Evolutionary conservation across 2,113 vertebrate species (phyloP).

Genomic region (Muntiacus reevesi): DNA sequence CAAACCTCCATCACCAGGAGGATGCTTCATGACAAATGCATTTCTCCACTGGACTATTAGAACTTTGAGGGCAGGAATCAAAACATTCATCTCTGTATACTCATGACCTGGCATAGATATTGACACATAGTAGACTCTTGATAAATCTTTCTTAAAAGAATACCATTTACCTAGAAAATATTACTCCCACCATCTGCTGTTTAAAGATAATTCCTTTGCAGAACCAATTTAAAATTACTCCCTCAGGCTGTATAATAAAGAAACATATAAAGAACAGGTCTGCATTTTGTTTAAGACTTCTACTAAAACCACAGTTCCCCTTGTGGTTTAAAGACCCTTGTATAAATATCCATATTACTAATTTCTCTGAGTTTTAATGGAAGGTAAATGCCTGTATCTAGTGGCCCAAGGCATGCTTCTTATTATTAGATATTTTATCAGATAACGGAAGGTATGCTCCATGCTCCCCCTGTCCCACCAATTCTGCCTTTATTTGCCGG

Average conservation of each 20-base stretch:
- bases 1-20: not conserved
- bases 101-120: not conserved
- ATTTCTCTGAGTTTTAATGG: constrained; percentile 35
- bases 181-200: constrained; percentile 48
- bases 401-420: not conserved
- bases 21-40: not conserved
- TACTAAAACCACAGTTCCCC: constrained; percentile 52
- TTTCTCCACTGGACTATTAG: not conserved
- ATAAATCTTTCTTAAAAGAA: constrained; percentile 42
- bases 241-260: constrained; percentile 53
- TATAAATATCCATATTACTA: constrained; percentile 57
- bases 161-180: constrained; percentile 38
- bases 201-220: constrained; percentile 60
- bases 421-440: constrained; percentile 52
- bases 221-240: constrained; percentile 51
- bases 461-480: fast-evolving
- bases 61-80: not conserved
- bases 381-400: constrained; percentile 24
- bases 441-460: not conserved
- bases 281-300: constrained; percentile 63
- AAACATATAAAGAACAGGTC: constrained; percentile 58
- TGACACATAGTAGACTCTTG: constrained; percentile 22
- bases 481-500: not conserved
- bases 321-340: constrained; percentile 52
- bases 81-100: not conserved